These are phyloP conservation scores for Eilema caniola DNA, from an alignment of 2,888 invertebrate genomes.

Conservation along the genomic window DNA sequence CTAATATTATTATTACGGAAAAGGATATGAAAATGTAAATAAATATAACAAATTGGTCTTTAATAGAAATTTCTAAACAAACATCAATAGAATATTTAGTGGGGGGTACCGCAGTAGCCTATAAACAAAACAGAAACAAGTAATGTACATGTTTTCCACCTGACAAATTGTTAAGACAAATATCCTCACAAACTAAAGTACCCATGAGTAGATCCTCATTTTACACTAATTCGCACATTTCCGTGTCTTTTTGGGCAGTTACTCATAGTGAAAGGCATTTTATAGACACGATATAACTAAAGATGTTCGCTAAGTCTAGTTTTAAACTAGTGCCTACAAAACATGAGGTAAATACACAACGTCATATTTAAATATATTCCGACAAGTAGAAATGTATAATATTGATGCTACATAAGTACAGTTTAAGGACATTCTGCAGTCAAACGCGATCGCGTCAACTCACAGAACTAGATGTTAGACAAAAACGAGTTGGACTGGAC, in stretches of 20 bases:
- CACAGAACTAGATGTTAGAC: background rate
- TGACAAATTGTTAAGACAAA: too few relatives aligned
- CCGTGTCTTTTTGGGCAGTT: background rate
- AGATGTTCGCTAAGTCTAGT: constrained; percentile 13
- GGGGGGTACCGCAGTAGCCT: too few relatives aligned
- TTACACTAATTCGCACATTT: background rate
- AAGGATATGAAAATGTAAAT: background rate
- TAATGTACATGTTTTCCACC: too few relatives aligned
- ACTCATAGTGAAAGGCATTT: background rate
- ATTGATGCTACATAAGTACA: background rate
- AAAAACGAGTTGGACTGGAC: background rate
- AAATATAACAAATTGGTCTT: too few relatives aligned
- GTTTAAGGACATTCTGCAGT: background rate
- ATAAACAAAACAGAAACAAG: too few relatives aligned
- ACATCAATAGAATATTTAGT: background rate
- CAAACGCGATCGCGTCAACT: background rate
- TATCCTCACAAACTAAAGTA: background rate
- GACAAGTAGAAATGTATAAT: background rate
- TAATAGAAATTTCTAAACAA: background rate
- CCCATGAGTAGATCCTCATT: background rate
- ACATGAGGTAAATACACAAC: background rate
- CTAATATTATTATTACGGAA: background rate
- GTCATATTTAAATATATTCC: background rate
- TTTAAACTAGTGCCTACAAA: background rate
- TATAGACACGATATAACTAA: constrained; percentile 1